Base-by-base conservation (phyloP, 2,888 invertebrate genomes). In the Morpho deidamia region DNA sequence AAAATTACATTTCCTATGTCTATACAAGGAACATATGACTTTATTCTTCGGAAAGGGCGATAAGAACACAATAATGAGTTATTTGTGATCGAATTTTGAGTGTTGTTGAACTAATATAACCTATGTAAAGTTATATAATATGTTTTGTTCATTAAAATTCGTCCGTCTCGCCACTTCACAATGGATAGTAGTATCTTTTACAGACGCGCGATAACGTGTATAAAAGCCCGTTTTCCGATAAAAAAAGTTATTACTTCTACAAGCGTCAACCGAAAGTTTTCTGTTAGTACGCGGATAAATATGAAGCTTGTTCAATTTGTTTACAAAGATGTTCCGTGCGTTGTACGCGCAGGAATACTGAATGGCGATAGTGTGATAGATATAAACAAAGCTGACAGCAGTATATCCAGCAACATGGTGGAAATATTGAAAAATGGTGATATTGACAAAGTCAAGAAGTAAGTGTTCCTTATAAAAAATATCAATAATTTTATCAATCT, bases 291-390 rank as follows among this genome's bases (percentile, higher is more conserved):
- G 14, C 65, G 47, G 64, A 74, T 50, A 69, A 91, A 87, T 37
- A 93, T 94, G 93, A 93, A 95, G 68, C 92, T 94, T 64, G 92
- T 95, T 44, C 95, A 95, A 70, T 95, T 94, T 74, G 81, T 85
- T 44, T 85, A 77, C 35, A 70, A 69, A n/a, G 60, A 91, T 63
- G 87, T 89, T 43, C 92, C 93, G 0, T 87, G 88, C 0, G 90
- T 91, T 1, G 86, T 92, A 51, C 91, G 93, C n/a, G 85, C 94
- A n/a, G 96, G 95, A 2, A 93, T 92, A 61, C 84, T 94, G 34
- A 88, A 92, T 1, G 89, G 91, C 10, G 86, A 92, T 49, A 92
- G 92, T 23, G 92, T 93, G 7, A 92, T 93, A 1, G 94, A 94
- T 63, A 90, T 96, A 61, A 91, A 94, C 59, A 93, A 93, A 63